phyloP scores from a whole-genome alignment of 2,888 invertebrate species.

The Ophion ventricosus region DNA sequence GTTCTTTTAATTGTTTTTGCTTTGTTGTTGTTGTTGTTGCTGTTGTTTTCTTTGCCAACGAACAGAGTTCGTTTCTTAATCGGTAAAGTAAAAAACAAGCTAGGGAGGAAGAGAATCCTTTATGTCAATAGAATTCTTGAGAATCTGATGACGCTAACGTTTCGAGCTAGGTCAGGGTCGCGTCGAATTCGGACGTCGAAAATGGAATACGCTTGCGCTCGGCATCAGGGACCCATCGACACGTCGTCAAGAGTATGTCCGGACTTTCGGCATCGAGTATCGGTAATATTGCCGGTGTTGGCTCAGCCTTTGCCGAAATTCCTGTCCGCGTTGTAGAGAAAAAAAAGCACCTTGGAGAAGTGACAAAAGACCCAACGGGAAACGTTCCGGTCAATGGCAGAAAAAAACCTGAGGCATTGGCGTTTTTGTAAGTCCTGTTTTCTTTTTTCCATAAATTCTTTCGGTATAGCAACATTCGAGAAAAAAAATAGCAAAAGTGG shows the following conservation, averaged over 20 bases:
- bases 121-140: neutral
- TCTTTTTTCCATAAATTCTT: neutral
- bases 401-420: slow-evolving; percentile 14
- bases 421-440: slow-evolving; percentile 46
- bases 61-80: slow-evolving; percentile 31
- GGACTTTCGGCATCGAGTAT: slow-evolving; percentile 78
- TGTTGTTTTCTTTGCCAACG: neutral
- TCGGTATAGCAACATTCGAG: too few species aligned
- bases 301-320: slow-evolving; percentile 64
- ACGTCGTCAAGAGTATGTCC: slow-evolving; percentile 72
- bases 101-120: neutral
- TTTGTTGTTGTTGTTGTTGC: slow-evolving; percentile 4
- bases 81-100: neutral
- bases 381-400: neutral
- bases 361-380: slow-evolving; percentile 8
- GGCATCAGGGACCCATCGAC: slow-evolving; percentile 70
- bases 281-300: slow-evolving; percentile 73
- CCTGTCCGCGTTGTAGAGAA: slow-evolving; percentile 48
- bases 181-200: slow-evolving; percentile 73
- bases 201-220: slow-evolving; percentile 69
- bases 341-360: slow-evolving; percentile 38
- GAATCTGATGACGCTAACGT: neutral
- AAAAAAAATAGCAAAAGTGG: too few species aligned
- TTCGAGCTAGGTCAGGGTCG: slow-evolving; percentile 57
- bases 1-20: slow-evolving; percentile 11